phyloP scores from a whole-genome alignment of 2,888 invertebrate species.

The Xylota sylvarum region DNA sequence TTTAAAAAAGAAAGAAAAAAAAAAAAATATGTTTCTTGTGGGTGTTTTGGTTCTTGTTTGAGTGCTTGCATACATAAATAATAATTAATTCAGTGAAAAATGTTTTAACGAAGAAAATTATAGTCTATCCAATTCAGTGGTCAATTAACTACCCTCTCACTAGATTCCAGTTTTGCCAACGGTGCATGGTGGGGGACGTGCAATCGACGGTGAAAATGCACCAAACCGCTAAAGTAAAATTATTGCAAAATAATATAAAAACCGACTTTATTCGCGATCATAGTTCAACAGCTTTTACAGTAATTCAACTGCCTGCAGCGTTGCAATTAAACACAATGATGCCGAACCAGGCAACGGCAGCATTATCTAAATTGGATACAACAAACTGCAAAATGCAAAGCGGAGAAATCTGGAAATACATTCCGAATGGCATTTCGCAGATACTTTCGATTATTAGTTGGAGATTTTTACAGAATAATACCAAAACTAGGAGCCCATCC shows the following conservation, averaged over 20 bases:
- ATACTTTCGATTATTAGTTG: conserved; percentile 47
- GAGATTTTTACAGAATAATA: conserved; percentile 26
- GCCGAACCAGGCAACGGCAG: conserved; percentile 40
- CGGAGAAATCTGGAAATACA: conserved; percentile 52
- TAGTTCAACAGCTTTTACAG: conserved; percentile 63
- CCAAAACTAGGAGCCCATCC: conserved; percentile 15
- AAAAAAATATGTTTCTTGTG: conserved; percentile 25
- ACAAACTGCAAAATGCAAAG: conserved; percentile 48
- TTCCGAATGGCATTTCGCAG: conserved; percentile 38
- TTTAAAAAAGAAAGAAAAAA: conserved; percentile 11
- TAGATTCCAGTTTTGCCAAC: conserved; percentile 11
- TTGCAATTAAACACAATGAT: conserved; percentile 64
- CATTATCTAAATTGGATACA: conserved; percentile 58
- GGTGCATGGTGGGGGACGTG: conserved; percentile 8
- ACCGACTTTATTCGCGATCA: conserved; percentile 45
- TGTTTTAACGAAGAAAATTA: conserved; percentile 50
- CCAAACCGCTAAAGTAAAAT: conserved; percentile 44
- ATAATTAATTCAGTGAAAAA: conserved; percentile 57
- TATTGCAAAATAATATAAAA: conserved; percentile 54
- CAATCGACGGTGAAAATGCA: conserved; percentile 60
- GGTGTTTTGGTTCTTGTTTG: conserved; percentile 48
- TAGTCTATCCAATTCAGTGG: conserved; percentile 28
- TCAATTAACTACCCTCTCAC: conserved; percentile 44
- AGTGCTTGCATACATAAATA: conserved; percentile 36
- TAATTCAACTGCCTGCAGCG: conserved; percentile 40